Base-by-base conservation (phyloP, 2,797 vertebrate species). In the Labeo calbasu region DNA sequence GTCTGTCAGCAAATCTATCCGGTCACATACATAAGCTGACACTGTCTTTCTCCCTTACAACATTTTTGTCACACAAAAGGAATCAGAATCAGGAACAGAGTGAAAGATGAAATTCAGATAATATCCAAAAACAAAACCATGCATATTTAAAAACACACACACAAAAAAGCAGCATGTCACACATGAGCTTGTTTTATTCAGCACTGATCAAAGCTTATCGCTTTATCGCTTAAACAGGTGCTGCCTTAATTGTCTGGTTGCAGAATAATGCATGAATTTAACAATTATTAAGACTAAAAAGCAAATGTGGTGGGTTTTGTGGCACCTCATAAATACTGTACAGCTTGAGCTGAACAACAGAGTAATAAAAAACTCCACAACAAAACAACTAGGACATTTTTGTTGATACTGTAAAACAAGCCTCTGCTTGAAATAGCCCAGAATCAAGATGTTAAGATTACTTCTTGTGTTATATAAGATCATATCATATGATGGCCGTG, bases 321-420 rank as follows among this genome's bases (percentile, higher is more conserved):
- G 17, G 12, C 25, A 4, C 17, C 7, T 12, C 13, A 51, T 59
- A 59, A 17, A 59, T 36, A 43, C 17, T 59, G 55, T 15, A 66
- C 11, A 28, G 1, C 19, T 12, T 48, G 25, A 46, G 77, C 17
- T 14, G 46, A 32, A 1, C 6, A 32, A 65, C 2, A 63, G 1
- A 6, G 19, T 46, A 57, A 57, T 43, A 23, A 43, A 43, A 59
- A 2, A 40, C 53, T 53, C 4, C 1, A 51, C 5, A 40, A 40
- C 25, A 72, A 50, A 0, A 43, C 1, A 59, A 36, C 51, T 11
- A 14, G 8, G 53, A 17, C 32, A 23, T 53, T 77, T 71, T 61
- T 77, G 55, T 46, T 77, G 55, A 61, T 43, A 15, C 21, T 61
- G 21, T 61, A 77, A 46, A 77, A 59, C 55, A 23, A 46, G 8